These are phyloP conservation scores for Batillaria attramentaria DNA, from an alignment of 1,140 invertebrate genomes.

Conservation along the genomic window DNA sequence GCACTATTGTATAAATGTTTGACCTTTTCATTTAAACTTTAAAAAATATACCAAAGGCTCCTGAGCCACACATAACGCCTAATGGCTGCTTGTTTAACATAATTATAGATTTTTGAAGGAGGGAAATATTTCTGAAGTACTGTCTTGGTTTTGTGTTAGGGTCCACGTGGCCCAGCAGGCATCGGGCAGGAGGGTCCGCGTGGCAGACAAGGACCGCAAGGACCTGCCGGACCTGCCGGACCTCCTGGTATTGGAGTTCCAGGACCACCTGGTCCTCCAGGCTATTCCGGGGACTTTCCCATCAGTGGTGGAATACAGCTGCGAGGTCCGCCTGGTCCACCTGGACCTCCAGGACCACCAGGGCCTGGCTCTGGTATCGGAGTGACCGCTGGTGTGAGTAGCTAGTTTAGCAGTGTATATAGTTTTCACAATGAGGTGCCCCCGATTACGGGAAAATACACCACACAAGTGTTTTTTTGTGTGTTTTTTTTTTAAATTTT, in stretches of 20 bases:
- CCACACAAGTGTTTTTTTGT: too few relatives aligned
- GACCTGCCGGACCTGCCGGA: slow-evolving; percentile 38
- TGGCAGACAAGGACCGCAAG: slow-evolving; percentile 41
- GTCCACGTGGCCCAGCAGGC: slow-evolving; percentile 37
- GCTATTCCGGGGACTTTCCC: slow-evolving; percentile 62
- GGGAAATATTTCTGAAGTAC: too few relatives aligned
- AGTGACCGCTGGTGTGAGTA: slow-evolving; percentile 21
- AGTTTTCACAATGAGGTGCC: too few relatives aligned
- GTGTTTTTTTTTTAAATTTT: too few relatives aligned
- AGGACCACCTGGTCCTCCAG: slow-evolving; percentile 49
- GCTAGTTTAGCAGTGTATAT: too few relatives aligned
- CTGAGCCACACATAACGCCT: too few relatives aligned
- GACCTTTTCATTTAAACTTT: background rate
- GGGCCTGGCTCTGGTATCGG: slow-evolving; percentile 24
- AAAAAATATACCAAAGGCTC: background rate
- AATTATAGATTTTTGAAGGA: too few relatives aligned
- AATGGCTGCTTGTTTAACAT: too few relatives aligned
- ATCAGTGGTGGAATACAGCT: background rate
- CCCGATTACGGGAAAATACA: too few relatives aligned
- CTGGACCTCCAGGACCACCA: slow-evolving; percentile 44
- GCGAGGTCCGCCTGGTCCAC: slow-evolving; percentile 45
- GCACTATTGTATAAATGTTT: slow-evolving; percentile 3
- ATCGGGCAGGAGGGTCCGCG: slow-evolving; percentile 40
- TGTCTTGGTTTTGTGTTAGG: slow-evolving; percentile 26
- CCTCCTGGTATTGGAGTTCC: slow-evolving; percentile 41